Evolutionary conservation across 2,888 invertebrate species (phyloP), one percentile per base, ranked within the genome.

Genomic region (Cylindroiulus punctatus): DNA sequence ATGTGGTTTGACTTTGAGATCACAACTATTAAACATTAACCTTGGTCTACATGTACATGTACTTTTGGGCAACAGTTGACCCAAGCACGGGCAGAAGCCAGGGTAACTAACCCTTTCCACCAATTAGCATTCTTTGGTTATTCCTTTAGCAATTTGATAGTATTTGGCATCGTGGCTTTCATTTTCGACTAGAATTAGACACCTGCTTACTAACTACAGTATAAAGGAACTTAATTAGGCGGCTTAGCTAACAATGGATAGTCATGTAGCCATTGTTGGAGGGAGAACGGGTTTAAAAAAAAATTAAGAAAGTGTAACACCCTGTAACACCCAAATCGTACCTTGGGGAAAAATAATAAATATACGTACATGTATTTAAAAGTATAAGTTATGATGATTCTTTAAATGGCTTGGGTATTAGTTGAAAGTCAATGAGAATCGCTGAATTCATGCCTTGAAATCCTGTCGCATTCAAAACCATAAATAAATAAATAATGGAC

Each of bases 201-300:
- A 65, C 57, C 44, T 1, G 44, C n/a, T 0, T 8, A 47, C 47
- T 47, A 47, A 7, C 57, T 65, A 57, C 7, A 40, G 40, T 40
- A 14, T 44, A 65, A 65, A 65, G 22, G 22, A 65, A 65, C 57
- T 22, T 65, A 65, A 65, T 65, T 65, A 65, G 19, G 57, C 22
- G 57, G 22, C 57, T 22, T 65, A 65, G n/a, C 26, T 65, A 65
- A 65, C 57, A 65, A 65, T 65, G 57, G 19, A 22, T 65, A 65
- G 57, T 65, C 57, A 65, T 65, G 57, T 65, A 65, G 57, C 57
- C 57, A 65, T 65, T 65, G 57, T 65, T 26, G 26, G n/a, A 65
- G 22, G 22, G 57, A n/a, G 52, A 52, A 52, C 44, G 1, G 44
- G 0, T 44, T 44, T 44, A 14, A 44, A 44, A 12, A 12, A 44